phyloP scores from a whole-genome alignment of 2,113 vertebrate genomes.

The Microcebus jonahi region DNA sequence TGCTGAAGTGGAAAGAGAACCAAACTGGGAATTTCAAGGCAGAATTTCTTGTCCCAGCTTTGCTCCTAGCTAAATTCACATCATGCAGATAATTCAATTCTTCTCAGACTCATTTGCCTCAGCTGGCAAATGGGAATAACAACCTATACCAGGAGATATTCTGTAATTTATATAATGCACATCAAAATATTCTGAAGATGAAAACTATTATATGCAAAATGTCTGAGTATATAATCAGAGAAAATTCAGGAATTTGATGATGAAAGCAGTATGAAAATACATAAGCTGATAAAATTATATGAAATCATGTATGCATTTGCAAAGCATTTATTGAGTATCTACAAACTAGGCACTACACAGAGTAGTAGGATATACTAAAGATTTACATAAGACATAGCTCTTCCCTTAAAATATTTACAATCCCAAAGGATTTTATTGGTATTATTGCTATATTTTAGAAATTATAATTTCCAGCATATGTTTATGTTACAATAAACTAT shows the following conservation, averaged over 20 bases:
- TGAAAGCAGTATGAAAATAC: background rate
- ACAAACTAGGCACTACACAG: background rate
- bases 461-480: background rate
- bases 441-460: background rate
- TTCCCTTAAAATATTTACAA: background rate
- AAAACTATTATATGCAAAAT: background rate
- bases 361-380: background rate
- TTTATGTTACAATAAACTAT: background rate
- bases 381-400: background rate
- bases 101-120: background rate
- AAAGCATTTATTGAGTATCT: background rate
- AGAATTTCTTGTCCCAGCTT: background rate
- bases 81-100: background rate
- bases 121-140: background rate
- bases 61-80: background rate
- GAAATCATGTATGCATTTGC: background rate
- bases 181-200: background rate
- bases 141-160: background rate
- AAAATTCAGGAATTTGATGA: background rate
- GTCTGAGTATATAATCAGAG: background rate
- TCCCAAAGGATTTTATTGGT: background rate
- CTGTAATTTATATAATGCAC: background rate
- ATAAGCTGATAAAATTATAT: background rate
- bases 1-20: background rate
- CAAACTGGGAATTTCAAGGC: background rate